Conservation (phyloP, 2,797 vertebrate genomes). For the Peromyscus attwateri region DNA sequence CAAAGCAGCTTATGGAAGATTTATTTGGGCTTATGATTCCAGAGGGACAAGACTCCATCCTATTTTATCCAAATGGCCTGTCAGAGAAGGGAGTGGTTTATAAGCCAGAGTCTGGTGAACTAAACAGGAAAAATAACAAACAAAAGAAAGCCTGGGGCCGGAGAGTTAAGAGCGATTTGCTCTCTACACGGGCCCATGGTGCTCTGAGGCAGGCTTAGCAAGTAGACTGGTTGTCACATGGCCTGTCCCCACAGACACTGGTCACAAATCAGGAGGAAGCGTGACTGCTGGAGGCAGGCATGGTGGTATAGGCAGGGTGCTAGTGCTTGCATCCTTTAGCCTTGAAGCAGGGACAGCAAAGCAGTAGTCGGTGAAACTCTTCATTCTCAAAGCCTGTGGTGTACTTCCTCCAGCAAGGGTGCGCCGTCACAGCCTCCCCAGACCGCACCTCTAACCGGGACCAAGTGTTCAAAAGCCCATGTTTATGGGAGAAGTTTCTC, state of each 20-base stretch:
- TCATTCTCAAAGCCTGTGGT: not conserved
- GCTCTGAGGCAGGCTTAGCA: not conserved
- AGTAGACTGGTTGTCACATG: not conserved
- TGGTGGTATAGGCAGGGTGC: too few species aligned
- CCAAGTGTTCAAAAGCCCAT: not conserved
- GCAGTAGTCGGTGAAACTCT: not conserved
- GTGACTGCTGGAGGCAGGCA: not conserved
- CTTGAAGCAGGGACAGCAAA: not conserved
- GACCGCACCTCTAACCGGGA: not conserved
- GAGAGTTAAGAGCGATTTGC: constrained; percentile 20
- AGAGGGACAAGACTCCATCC: not conserved
- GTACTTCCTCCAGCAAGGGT: not conserved
- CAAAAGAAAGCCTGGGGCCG: not conserved
- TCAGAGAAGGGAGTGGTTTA: constrained; percentile 20
- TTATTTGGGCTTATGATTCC: not conserved
- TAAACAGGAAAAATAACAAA: not conserved
- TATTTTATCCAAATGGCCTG: constrained; percentile 25
- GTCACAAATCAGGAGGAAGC: not conserved
- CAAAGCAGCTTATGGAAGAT: not conserved
- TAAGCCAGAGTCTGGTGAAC: constrained; percentile 5
- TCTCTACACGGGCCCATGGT: not conserved
- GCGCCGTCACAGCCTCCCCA: not conserved
- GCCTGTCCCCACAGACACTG: not conserved
- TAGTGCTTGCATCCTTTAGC: not conserved
- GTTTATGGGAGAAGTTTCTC: not conserved